These are phyloP conservation scores for Trichogramma pretiosum DNA, from an alignment of 1,140 invertebrate species.

Conservation along the genomic window DNA sequence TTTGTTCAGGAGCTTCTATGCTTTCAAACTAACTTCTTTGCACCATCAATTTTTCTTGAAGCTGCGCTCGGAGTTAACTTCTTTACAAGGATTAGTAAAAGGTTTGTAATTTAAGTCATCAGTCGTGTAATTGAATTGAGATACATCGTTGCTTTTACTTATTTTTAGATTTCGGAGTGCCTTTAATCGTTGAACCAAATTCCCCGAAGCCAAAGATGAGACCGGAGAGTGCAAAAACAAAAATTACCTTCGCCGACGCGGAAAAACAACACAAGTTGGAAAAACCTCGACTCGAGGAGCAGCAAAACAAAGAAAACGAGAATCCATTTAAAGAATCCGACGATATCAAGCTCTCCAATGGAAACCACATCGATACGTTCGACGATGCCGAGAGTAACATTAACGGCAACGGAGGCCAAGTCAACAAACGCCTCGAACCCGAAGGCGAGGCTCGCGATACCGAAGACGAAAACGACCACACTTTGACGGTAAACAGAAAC, in stretches of 20 bases:
- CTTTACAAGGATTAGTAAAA: slow-evolving; percentile 57
- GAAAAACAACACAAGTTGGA: slow-evolving; percentile 26
- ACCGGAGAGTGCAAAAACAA: slow-evolving; percentile 28
- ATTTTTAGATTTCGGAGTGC: slow-evolving; percentile 43
- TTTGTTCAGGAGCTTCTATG: slow-evolving; percentile 63
- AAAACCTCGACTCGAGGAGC: slow-evolving; percentile 46
- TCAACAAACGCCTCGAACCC: slow-evolving; percentile 37
- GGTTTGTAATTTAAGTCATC: slow-evolving; percentile 31
- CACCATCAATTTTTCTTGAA: slow-evolving; percentile 69
- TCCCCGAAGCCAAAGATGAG: slow-evolving; percentile 30
- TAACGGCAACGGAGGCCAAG: slow-evolving; percentile 38
- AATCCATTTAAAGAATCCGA: slow-evolving; percentile 48
- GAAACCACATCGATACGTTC: slow-evolving; percentile 8
- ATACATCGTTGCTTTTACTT: too few relatives aligned
- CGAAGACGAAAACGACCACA: slow-evolving; percentile 36
- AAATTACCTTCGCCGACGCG: slow-evolving; percentile 33
- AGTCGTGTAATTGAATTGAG: neutral
- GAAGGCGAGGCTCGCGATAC: slow-evolving; percentile 40
- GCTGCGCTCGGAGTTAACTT: slow-evolving; percentile 59
- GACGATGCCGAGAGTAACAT: slow-evolving; percentile 28
- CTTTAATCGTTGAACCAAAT: slow-evolving; percentile 28
- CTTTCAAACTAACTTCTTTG: slow-evolving; percentile 62
- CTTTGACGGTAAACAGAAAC: slow-evolving; percentile 6
- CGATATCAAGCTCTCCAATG: slow-evolving; percentile 12
- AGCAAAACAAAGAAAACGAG: slow-evolving; percentile 62